These are phyloP conservation scores for Gallirallus australis DNA, from an alignment of 2,797 vertebrate species.

Conservation along the genomic window DNA sequence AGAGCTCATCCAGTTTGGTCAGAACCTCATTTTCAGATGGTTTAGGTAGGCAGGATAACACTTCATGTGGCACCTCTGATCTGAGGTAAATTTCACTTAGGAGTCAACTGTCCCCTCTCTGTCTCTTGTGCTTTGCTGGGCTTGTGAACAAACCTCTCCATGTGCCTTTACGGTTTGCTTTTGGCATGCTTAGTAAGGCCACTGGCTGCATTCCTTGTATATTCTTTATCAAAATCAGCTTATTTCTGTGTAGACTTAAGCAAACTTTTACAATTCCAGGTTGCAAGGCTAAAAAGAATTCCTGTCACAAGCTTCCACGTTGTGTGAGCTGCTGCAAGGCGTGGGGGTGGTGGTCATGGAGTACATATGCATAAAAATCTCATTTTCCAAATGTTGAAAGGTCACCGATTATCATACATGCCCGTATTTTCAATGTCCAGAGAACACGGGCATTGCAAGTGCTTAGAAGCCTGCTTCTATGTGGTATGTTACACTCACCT, in stretches of 20 bases:
- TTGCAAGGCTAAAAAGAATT: background rate
- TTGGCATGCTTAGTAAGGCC: background rate
- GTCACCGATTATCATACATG: background rate
- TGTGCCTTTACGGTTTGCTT: rapidly evolving
- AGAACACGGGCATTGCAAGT: background rate
- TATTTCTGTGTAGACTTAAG: too few species aligned
- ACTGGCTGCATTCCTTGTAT: background rate
- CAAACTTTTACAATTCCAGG: background rate
- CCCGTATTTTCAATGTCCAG: background rate
- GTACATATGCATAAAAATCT: too few species aligned
- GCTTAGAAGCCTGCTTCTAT: background rate
- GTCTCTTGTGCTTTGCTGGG: rapidly evolving
- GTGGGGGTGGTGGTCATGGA: rapidly evolving
- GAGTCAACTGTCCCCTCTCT: too few species aligned
- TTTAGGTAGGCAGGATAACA: background rate
- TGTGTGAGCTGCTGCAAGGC: background rate
- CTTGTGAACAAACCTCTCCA: too few species aligned
- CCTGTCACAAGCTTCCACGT: too few species aligned
- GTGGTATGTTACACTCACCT: rapidly evolving
- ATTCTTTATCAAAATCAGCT: too few species aligned
- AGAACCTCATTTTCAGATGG: rapidly evolving
- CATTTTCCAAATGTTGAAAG: background rate
- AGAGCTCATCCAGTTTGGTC: rapidly evolving
- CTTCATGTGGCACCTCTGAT: rapidly evolving
- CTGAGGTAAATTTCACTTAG: rapidly evolving